These are phyloP conservation scores for Chamaea fasciata DNA, from an alignment of 2,113 vertebrate genomes.

Conservation along the genomic window DNA sequence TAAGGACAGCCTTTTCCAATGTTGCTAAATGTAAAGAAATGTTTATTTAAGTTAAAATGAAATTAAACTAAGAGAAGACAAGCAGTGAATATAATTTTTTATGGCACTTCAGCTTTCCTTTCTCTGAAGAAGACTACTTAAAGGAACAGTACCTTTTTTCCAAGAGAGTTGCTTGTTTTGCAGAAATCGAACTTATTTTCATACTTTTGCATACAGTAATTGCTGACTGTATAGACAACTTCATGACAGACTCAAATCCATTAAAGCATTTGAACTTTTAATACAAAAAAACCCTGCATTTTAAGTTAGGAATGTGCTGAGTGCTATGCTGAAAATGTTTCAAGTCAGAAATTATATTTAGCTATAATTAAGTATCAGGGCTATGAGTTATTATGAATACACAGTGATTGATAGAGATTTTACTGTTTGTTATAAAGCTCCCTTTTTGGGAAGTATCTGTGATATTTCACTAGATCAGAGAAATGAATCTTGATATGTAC, in stretches of 20 bases:
- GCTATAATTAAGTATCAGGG: constrained; percentile 13
- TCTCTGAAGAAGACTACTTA: constrained; percentile 25
- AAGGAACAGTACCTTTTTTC: constrained; percentile 51
- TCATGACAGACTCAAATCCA: constrained; percentile 51
- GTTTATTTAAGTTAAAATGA: constrained; percentile 68
- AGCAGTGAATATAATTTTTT: constrained; percentile 37
- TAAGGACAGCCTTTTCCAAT: constrained; percentile 55
- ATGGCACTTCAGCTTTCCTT: constrained; percentile 28
- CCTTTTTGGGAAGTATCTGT: constrained; percentile 43
- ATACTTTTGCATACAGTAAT: constrained; percentile 57
- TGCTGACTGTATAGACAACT: constrained; percentile 60
- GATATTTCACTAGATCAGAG: constrained; percentile 40
- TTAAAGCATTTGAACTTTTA: constrained; percentile 65
- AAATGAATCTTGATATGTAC: constrained; percentile 29
- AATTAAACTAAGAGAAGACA: constrained; percentile 44
- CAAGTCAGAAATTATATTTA: constrained; percentile 43
- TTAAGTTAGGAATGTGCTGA: constrained; percentile 44
- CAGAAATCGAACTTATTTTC: constrained; percentile 66
- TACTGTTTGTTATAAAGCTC: constrained; percentile 29
- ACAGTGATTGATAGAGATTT: constrained; percentile 42
- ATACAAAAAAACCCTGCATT: constrained; percentile 29
- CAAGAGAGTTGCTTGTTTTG: constrained; percentile 55
- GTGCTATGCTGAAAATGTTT: constrained; percentile 17
- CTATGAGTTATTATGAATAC: constrained; percentile 41
- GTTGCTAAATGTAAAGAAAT: constrained; percentile 64